These are phyloP conservation scores for Callimorpha dominula DNA, from an alignment of 2,888 invertebrate genomes.

Conservation along the genomic window DNA sequence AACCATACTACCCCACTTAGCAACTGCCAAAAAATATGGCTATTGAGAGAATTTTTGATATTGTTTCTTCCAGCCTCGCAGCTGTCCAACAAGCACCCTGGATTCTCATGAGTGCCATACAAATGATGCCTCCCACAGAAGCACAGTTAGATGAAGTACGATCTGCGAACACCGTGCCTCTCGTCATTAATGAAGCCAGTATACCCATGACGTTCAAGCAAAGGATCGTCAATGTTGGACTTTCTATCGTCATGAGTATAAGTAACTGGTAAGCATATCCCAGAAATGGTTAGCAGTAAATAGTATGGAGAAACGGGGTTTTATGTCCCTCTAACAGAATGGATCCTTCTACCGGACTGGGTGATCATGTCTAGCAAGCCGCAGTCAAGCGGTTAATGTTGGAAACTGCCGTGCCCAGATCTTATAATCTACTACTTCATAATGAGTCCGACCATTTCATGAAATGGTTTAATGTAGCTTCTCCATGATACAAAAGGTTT, in stretches of 20 bases:
- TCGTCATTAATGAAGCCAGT: constrained; percentile 52
- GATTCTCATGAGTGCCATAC: constrained; percentile 64
- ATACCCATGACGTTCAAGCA: constrained; percentile 64
- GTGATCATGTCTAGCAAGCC: too few relatives aligned
- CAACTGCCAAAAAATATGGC: background rate
- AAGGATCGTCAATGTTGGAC: constrained; percentile 54
- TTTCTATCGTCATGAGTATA: constrained; percentile 41
- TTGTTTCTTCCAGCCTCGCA: constrained; percentile 58
- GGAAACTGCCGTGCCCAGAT: too few relatives aligned
- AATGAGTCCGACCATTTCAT: too few relatives aligned
- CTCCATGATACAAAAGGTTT: too few relatives aligned
- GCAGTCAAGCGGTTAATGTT: too few relatives aligned
- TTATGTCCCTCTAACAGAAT: background rate
- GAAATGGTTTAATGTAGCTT: too few relatives aligned
- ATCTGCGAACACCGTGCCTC: constrained; percentile 59
- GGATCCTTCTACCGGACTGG: too few relatives aligned
- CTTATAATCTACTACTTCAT: too few relatives aligned
- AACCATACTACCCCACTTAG: background rate
- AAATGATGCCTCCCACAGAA: constrained; percentile 60
- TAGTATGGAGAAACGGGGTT: background rate
- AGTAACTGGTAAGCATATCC: constrained; percentile 53
- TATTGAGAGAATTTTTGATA: background rate
- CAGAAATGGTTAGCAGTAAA: too few relatives aligned
- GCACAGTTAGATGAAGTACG: constrained; percentile 62
- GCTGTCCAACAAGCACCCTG: constrained; percentile 69